These are phyloP conservation scores for Campylomormyrus numenius DNA, from an alignment of 2,113 vertebrate genomes.

Conservation along the genomic window DNA sequence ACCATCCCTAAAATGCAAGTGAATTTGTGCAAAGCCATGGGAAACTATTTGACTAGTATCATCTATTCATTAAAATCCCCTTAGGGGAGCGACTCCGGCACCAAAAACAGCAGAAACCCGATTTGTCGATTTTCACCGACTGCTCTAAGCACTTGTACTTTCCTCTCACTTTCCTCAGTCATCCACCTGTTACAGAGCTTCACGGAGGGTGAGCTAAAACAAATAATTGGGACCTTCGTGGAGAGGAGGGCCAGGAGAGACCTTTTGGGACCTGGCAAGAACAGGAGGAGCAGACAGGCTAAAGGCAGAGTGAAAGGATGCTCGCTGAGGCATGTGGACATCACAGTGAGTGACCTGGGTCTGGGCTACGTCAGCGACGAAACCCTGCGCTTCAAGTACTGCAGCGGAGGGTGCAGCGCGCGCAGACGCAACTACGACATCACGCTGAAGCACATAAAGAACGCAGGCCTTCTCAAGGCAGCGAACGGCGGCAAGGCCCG, in stretches of 20 bases:
- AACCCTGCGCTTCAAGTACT: conserved; percentile 75
- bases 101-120: neutral
- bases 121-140: neutral
- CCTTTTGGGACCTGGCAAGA: conserved; percentile 36
- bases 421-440: conserved; percentile 71
- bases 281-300: conserved; percentile 55
- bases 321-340: conserved; percentile 57
- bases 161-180: conserved; percentile 17
- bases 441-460: conserved; percentile 62
- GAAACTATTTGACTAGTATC: neutral
- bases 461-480: conserved; percentile 50
- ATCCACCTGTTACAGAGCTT: conserved; percentile 57
- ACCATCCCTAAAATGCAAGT: neutral
- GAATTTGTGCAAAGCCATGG: neutral
- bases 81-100: neutral
- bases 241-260: conserved; percentile 64
- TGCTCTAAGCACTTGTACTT: neutral
- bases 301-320: conserved; percentile 40
- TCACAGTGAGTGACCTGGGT: conserved; percentile 67
- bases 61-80: neutral
- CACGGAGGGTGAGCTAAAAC: conserved; percentile 69
- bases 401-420: conserved; percentile 68
- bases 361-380: conserved; percentile 75
- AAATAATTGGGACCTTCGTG: conserved; percentile 57
- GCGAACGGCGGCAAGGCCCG: conserved; percentile 52